A percentile compares a stretch with the other conserved stretches of the same genome.
phyloP scores from a whole-genome alignment of 2,113 vertebrate species.

The Glaucidium brasilianum region DNA sequence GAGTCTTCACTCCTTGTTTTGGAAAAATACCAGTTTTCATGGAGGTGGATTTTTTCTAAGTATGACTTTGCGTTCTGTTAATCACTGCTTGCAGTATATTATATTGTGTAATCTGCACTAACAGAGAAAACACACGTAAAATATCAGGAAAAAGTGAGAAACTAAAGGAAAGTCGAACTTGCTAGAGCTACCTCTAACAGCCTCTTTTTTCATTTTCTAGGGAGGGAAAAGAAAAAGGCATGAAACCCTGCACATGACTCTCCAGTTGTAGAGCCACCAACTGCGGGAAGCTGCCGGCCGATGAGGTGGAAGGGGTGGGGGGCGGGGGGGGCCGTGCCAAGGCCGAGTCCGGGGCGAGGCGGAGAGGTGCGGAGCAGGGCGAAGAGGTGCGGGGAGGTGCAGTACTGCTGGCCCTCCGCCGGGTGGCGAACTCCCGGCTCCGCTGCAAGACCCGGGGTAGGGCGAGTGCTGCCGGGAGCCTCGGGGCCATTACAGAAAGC shows the following conservation, averaged over 20 bases:
- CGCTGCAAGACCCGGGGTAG: background rate
- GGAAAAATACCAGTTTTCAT: background rate
- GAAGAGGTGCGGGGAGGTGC: background rate
- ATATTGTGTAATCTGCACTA: fast-evolving
- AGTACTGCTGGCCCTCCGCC: background rate
- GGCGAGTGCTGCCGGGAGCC: background rate
- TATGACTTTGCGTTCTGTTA: background rate
- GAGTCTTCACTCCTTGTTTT: background rate
- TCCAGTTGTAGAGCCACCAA: fast-evolving
- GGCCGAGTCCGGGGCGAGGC: too few relatives aligned
- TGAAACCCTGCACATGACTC: fast-evolving
- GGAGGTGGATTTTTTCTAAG: background rate
- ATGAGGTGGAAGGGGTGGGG: too few relatives aligned
- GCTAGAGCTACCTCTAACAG: background rate
- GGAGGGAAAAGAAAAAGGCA: fast-evolving
- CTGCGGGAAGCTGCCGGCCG: fast-evolving
- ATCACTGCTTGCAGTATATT: background rate
- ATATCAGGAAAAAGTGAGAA: background rate
- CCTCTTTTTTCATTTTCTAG: background rate
- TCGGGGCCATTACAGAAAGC: background rate
- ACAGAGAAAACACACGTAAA: background rate
- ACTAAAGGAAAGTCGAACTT: fast-evolving
- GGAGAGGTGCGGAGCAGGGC: background rate
- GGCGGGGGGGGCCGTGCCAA: too few relatives aligned
- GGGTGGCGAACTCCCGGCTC: background rate